Percentiles rank a stretch among this genome's conserved stretches.
phyloP scores from a whole-genome alignment of 2,113 vertebrate genomes.

The Thermophis baileyi region DNA sequence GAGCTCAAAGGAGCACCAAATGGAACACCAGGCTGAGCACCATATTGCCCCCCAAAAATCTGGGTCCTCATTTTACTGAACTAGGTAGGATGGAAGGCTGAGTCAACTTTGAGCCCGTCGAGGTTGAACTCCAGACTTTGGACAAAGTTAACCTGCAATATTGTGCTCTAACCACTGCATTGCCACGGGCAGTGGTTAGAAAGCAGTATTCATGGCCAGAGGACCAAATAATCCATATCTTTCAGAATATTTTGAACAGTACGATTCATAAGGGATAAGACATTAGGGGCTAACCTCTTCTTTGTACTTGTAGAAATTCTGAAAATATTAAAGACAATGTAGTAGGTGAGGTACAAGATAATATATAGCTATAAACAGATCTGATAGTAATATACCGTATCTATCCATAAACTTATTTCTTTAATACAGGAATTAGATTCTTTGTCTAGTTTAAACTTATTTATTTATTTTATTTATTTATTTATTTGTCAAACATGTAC shows the following conservation, averaged over 20 bases:
- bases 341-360: background rate
- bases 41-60: background rate
- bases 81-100: background rate
- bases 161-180: background rate
- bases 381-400: background rate
- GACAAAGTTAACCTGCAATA: background rate
- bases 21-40: background rate
- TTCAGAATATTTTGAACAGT: background rate
- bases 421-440: background rate
- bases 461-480: too few relatives aligned
- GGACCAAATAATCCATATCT: background rate
- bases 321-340: background rate
- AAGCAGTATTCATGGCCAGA: background rate
- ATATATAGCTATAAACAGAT: background rate
- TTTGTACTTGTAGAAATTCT: background rate
- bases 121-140: background rate
- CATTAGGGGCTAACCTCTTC: background rate
- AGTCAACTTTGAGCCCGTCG: background rate
- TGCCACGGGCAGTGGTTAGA: background rate
- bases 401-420: background rate
- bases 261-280: background rate
- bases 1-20: background rate
- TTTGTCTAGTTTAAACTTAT: background rate
- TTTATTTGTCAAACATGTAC: too few relatives aligned
- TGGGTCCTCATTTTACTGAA: background rate